These are phyloP conservation scores for Dioctria linearis DNA, from an alignment of 2,888 invertebrate genomes.

Conservation along the genomic window DNA sequence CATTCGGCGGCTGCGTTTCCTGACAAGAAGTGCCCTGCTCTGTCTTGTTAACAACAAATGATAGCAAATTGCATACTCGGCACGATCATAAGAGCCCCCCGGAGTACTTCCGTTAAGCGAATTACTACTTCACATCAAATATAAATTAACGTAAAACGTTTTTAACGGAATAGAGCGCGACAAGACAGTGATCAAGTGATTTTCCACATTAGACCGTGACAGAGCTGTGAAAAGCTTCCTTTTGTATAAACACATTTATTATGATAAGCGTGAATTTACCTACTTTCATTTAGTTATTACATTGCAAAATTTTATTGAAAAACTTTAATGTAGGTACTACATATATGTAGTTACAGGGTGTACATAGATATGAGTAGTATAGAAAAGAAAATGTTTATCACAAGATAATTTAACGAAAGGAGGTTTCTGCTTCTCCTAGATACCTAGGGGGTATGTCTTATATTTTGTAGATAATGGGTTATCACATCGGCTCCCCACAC, in stretches of 20 bases:
- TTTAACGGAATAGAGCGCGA: conserved; percentile 19
- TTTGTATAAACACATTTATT: background rate
- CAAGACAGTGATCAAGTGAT: conserved; percentile 43
- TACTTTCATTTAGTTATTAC: background rate
- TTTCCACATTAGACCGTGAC: conserved; percentile 41
- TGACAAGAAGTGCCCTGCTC: conserved; percentile 27
- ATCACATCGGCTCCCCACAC: too few species aligned
- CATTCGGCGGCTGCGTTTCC: conserved; percentile 28
- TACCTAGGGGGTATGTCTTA: too few species aligned
- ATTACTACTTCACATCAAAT: conserved; percentile 38
- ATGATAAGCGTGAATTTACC: conserved; percentile 35
- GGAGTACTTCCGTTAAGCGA: conserved; percentile 43
- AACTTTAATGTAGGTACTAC: too few species aligned
- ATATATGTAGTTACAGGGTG: too few species aligned
- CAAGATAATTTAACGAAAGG: too few species aligned
- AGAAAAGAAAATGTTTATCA: too few species aligned
- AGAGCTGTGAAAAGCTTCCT: conserved; percentile 31
- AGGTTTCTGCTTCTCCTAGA: too few species aligned
- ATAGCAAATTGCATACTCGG: conserved; percentile 43
- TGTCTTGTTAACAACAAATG: conserved; percentile 47
- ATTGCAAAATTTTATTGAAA: too few species aligned
- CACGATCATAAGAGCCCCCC: conserved; percentile 30
- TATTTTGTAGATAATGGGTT: too few species aligned
- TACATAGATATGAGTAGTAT: too few species aligned
- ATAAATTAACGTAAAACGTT: conserved; percentile 50